A percentile compares a stretch with the other conserved stretches of the same genome.
These are phyloP conservation scores for Coilia nasus DNA, from an alignment of 2,797 vertebrate species.

Conservation along the genomic window DNA sequence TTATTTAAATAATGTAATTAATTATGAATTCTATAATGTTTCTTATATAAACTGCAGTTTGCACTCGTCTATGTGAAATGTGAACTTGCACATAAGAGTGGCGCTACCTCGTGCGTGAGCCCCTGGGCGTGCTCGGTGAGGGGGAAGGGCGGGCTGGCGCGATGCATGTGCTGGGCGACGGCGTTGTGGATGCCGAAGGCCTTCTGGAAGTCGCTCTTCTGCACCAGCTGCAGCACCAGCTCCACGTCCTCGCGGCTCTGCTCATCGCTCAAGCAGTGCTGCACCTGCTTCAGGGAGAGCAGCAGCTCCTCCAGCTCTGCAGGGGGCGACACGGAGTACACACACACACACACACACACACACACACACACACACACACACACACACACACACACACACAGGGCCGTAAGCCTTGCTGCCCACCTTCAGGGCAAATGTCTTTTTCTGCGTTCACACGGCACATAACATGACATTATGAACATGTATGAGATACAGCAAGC, in stretches of 20 bases:
- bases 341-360: too few relatives aligned
- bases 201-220: constrained; percentile 95
- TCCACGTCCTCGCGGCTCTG: constrained; percentile 95
- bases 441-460: too few relatives aligned
- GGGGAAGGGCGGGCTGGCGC: constrained; percentile 92
- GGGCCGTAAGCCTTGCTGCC: too few relatives aligned
- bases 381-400: too few relatives aligned
- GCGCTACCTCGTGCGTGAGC: constrained; percentile 84
- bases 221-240: constrained; percentile 90
- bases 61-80: neutral
- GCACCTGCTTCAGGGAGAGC: constrained; percentile 92
- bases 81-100: too few relatives aligned
- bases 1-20: too few relatives aligned
- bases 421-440: too few relatives aligned
- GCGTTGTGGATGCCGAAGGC: constrained; percentile 95
- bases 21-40: too few relatives aligned
- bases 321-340: constrained; percentile 11
- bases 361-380: too few relatives aligned
- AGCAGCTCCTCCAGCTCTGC: constrained; percentile 94
- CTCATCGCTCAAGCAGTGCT: constrained; percentile 86
- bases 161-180: constrained; percentile 91
- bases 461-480: too few relatives aligned
- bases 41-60: too few relatives aligned
- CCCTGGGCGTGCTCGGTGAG: constrained; percentile 84
- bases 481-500: too few relatives aligned